Base-by-base conservation (phyloP, 2,888 invertebrate species). In the Polyploca ridens region DNA sequence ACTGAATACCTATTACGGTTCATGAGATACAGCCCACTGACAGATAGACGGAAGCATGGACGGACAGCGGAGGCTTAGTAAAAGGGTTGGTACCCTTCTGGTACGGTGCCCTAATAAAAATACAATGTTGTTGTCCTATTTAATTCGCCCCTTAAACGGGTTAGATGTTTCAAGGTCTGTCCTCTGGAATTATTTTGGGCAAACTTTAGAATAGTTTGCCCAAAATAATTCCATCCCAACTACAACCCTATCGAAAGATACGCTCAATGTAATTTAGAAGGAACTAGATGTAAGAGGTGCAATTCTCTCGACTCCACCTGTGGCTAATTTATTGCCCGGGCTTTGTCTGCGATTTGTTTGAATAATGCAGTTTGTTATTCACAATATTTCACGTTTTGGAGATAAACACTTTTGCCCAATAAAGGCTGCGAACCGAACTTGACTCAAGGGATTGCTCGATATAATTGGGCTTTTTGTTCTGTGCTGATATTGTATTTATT, bases 261-360 rank as follows among this genome's bases (percentile, higher is more conserved):
- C 66, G 77, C 71, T 70, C 75, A 69, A 81, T 74, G 79, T 80
- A 76, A 82, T 82, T 83, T 81, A 83, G 73, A 76, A 75, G 74
- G 78, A 73, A 80, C 67, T 74, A 70, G 77, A 81, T 85, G 81
- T 83, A 83, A 81, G 79, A 81, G 82, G 77, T 85, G 85, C 84
- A 84, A 83, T 83, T 79, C 78, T 80, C 77, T 75, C 75, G 67
- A 72, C 75, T 79, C 75, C 88, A 88, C 86, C 87, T 88, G 88
- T 78, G 84, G 79, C 81, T 84, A 85, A 86, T 88, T 87, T 88
- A 88, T 85, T 69, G 74, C 70, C 72, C 63, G 61, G 71, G 78
- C 73, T 19, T 38, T 65, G 67, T 67, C 75, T 73, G 66, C 77
- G 72, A 74, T 78, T 72, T 72, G 69, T 73, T 69, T 75, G 79